A percentile compares a stretch with the other conserved stretches of the same genome.
Evolutionary conservation across 2,888 invertebrate species (phyloP).

Genomic region (Eremobia ochroleuca): DNA sequence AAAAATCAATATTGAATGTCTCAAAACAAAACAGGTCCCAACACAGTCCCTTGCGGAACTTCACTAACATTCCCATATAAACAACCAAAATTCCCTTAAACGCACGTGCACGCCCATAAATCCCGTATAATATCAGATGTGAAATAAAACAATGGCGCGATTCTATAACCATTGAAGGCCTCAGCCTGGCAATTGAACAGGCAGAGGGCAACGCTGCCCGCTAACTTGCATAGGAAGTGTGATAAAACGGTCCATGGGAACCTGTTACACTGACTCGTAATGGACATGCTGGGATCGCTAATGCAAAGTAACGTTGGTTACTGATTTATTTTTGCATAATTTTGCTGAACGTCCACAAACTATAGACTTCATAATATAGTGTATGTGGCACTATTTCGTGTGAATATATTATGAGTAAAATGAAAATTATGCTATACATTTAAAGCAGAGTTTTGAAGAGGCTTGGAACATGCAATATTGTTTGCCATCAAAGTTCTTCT

Average conservation of each 20-base stretch:
- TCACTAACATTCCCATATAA: slow-evolving; percentile 12
- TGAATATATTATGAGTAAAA: too few species aligned
- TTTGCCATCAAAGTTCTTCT: neutral
- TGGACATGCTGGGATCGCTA: slow-evolving; percentile 7
- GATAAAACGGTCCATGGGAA: slow-evolving; percentile 76
- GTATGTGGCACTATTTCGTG: neutral
- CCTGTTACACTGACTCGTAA: slow-evolving; percentile 67
- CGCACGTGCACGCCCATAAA: slow-evolving; percentile 51
- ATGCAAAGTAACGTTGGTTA: neutral
- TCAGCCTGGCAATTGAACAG: slow-evolving; percentile 61
- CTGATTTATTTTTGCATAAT: neutral
- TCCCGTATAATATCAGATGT: slow-evolving; percentile 59
- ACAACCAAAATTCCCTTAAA: slow-evolving; percentile 44
- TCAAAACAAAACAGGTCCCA: slow-evolving; percentile 15
- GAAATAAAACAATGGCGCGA: slow-evolving; percentile 69
- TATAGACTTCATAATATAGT: too few species aligned
- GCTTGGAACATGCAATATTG: neutral
- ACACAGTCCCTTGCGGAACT: slow-evolving; percentile 15
- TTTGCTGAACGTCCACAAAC: neutral
- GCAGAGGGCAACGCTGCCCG: slow-evolving; percentile 63
- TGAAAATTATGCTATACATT: neutral
- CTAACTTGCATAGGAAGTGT: slow-evolving; percentile 77
- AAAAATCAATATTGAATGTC: neutral
- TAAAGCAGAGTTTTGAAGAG: neutral
- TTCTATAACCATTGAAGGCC: slow-evolving; percentile 66